Base-by-base conservation (phyloP, 1,140 invertebrate species). In the Penaeus japonicus region DNA sequence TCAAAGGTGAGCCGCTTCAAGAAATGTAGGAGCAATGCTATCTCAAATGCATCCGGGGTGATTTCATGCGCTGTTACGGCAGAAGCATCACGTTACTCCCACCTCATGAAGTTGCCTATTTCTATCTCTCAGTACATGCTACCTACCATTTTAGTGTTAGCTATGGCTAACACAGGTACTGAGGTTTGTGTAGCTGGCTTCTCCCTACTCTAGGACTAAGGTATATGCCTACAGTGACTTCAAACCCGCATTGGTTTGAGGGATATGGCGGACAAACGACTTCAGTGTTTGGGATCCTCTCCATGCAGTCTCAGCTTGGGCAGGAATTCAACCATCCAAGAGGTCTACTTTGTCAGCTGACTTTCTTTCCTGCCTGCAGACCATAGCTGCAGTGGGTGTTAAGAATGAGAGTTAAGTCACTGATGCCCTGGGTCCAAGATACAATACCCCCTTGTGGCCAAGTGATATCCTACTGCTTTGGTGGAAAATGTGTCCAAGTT, bases 401-500 rank as follows among this genome's bases (percentile, higher is more conserved):
- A n/a, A n/a, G n/a, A n/a, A n/a, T n/a, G n/a, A n/a, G n/a, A n/a
- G n/a, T n/a, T n/a, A n/a, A n/a, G n/a, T n/a, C n/a, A n/a, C n/a
- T n/a, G n/a, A n/a, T n/a, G n/a, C n/a, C 18, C 17, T 55, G 12
- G 53, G 15, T 27, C 3, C 27, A 17, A 10, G 53, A 62, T 2
- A 57, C 24, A 59, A 32, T n/a, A 55, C 17, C 80, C 15, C 17
- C n/a, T n/a, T 18, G 7, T 59, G 54, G 55, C 53, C 79, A 18
- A 2, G 22, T 4, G 78, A 39, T 17, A 32, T 32, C 55, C 53
- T 79, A 1, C 54, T 70, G 17, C 86, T 24, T 22, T 35, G 7
- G 80, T 55, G 27, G 86, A 81, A 22, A 83, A 87, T 54, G 81
- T 70, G 17, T 39, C 32, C 5, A 62, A 54, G 39, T 18, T 83